Evolutionary conservation across 2,113 vertebrate genomes (phyloP), one percentile per base, ranked within the genome.

Genomic region (Lepidothrix coronata): DNA sequence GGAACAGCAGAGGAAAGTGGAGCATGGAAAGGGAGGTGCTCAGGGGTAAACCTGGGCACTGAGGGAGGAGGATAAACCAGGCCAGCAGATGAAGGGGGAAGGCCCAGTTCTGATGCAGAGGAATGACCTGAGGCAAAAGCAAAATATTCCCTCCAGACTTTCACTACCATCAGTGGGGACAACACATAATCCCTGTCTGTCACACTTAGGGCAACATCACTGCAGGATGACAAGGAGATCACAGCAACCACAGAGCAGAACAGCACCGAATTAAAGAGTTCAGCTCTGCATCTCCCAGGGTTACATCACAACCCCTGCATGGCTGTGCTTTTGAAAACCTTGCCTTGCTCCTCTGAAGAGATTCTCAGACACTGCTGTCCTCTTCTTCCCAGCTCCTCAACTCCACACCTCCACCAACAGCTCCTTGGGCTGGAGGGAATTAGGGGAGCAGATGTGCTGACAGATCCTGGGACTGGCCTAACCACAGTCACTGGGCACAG

Each of bases 281-380:
- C 70, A 59, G 71, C 58, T 72, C 48, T 23, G 3, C 20, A n/a
- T 14, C 70, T 55, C 48, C 58, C 37, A 5, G 5, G 8, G 46
- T 35, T 27, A 4, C 23, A 30, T 1, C 1, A 0, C 15, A 61
- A 3, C 27, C 1, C 1, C 25, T 27, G 51, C 17, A 37, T 6
- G 22, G n/a, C 24, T 54, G 41, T 14, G 54, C 27, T n/a, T 20
- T 41, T 39, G 6, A 24, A 66, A 43, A 33, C 19, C 55, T 31
- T 6, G 23, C 20, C 33, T 68, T 11, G 1, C 13, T 35, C 19
- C 39, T 31, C 68, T 23, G 6, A 8, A 41, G 6, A 25, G n/a
- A 9, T 8, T 39, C n/a, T 39, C 39, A 52, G 16, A 6, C 6
- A 14, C 30, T 43, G 27, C 41, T 54, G 31, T 28, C 12, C 11